Conservation (phyloP, 2,797 vertebrate genomes). For the Scleropages formosus region DNA sequence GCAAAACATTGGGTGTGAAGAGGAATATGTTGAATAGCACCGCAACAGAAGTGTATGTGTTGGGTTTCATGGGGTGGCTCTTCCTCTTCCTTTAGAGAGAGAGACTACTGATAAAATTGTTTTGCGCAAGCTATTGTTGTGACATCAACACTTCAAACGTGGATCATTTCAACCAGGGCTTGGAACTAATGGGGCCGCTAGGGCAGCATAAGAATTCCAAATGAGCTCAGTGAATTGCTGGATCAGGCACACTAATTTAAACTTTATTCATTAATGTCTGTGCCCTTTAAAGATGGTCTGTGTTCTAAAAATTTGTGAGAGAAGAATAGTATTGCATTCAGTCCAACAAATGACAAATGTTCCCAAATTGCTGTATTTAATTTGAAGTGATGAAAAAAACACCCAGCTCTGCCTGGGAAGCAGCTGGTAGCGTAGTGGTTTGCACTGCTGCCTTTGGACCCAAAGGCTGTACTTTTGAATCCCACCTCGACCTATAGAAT, state of each 20-base stretch:
- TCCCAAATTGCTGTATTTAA: too few species aligned
- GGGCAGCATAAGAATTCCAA: background rate
- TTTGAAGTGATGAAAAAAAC: too few species aligned
- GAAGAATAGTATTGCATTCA: background rate
- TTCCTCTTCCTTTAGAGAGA: background rate
- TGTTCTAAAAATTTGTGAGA: conserved; percentile 2
- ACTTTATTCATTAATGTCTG: conserved; percentile 11
- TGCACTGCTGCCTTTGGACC: too few species aligned
- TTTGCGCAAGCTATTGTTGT: background rate
- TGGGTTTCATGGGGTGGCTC: background rate
- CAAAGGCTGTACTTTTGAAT: too few species aligned
- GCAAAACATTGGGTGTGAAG: conserved; percentile 15
- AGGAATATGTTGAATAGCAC: background rate
- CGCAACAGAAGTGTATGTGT: conserved; percentile 3
- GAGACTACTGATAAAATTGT: conserved; percentile 10
- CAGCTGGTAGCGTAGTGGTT: too few species aligned
- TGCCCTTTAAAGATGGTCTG: conserved; percentile 5
- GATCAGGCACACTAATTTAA: conserved; percentile 5
- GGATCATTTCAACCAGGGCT: conserved; percentile 3
- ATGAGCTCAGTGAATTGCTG: conserved; percentile 5
- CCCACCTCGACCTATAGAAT: too few species aligned
- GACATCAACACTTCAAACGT: conserved; percentile 2
- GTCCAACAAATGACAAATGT: background rate
- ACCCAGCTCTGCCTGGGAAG: too few species aligned
- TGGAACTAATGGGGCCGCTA: background rate